Conservation (phyloP, 2,888 invertebrate species). For the Drosophila prolongata region DNA sequence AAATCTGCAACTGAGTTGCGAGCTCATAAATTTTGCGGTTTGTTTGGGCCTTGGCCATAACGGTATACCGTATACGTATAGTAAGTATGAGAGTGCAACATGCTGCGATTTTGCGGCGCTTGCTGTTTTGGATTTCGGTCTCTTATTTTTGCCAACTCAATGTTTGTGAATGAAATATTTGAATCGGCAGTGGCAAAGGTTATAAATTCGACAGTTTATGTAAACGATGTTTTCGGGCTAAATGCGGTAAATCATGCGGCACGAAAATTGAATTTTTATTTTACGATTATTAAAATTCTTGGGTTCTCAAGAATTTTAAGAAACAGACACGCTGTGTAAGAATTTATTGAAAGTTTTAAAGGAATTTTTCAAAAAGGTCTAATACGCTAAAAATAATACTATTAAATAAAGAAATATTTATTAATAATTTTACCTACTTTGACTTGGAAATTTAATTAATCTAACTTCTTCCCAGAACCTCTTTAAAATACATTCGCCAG, state of each 20-base stretch:
- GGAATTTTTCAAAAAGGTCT: not conserved
- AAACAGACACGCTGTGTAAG: not conserved
- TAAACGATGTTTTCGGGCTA: slow-evolving; percentile 5
- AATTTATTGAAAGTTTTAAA: not conserved
- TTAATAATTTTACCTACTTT: too few species aligned
- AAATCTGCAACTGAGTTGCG: slow-evolving; percentile 48
- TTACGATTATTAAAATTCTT: slow-evolving; percentile 10
- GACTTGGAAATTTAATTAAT: not conserved
- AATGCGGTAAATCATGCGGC: slow-evolving; percentile 17
- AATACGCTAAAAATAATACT: too few species aligned
- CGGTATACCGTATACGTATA: slow-evolving; percentile 12
- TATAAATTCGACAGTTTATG: slow-evolving; percentile 8
- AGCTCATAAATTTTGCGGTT: slow-evolving; percentile 51
- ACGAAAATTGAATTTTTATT: slow-evolving; percentile 9
- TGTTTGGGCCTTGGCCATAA: slow-evolving; percentile 35
- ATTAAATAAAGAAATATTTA: too few species aligned
- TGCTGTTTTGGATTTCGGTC: slow-evolving; percentile 15
- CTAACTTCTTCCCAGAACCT: not conserved
- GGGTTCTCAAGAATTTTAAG: slow-evolving; percentile 1
- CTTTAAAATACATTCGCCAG: not conserved
- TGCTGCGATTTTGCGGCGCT: slow-evolving; percentile 23
- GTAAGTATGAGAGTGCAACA: slow-evolving; percentile 24
- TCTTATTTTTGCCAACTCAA: slow-evolving; percentile 13
- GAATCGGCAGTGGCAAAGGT: slow-evolving; percentile 18
- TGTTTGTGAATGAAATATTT: slow-evolving; percentile 37